These are phyloP conservation scores for Oryzias melastigma DNA, from an alignment of 2,113 vertebrate species.

Conservation along the genomic window DNA sequence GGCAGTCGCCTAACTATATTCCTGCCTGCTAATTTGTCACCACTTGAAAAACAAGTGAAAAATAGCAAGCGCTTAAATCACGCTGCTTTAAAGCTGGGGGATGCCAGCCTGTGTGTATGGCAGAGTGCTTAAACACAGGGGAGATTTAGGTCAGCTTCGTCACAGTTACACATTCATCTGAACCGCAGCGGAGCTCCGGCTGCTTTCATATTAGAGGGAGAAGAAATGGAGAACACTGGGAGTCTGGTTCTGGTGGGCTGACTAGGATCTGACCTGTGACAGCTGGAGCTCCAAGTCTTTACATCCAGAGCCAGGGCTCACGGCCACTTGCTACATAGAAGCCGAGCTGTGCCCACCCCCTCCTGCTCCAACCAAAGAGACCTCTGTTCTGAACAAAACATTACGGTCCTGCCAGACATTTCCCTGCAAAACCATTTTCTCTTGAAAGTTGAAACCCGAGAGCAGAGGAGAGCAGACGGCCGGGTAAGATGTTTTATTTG, in stretches of 20 bases:
- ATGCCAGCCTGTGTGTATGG: slow-evolving; percentile 55
- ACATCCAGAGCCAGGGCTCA: slow-evolving; percentile 72
- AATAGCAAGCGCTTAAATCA: slow-evolving; percentile 66
- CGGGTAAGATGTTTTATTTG: slow-evolving; percentile 38
- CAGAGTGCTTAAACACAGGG: slow-evolving; percentile 60
- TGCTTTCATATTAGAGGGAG: slow-evolving; percentile 66
- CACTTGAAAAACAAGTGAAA: slow-evolving; percentile 67
- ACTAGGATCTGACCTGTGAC: slow-evolving; percentile 68
- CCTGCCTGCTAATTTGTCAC: slow-evolving; percentile 74
- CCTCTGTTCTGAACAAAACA: slow-evolving; percentile 60
- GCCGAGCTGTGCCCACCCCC: slow-evolving; percentile 52
- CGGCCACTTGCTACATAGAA: slow-evolving; percentile 66
- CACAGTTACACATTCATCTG: slow-evolving; percentile 58
- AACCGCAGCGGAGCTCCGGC: slow-evolving; percentile 52
- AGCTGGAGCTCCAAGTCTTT: slow-evolving; percentile 69
- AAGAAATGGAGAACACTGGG: slow-evolving; percentile 53
- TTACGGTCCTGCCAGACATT: slow-evolving; percentile 57
- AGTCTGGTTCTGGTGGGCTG: slow-evolving; percentile 60
- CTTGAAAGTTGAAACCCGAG: slow-evolving; percentile 53
- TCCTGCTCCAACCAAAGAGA: slow-evolving; percentile 48
- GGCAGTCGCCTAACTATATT: slow-evolving; percentile 57
- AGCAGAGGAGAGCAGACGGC: slow-evolving; percentile 37
- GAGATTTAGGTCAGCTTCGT: slow-evolving; percentile 58
- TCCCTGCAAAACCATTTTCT: slow-evolving; percentile 45
- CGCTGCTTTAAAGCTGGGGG: slow-evolving; percentile 46